Conservation (phyloP, 2,888 invertebrate species). For the Argyra leucocephala region DNA sequence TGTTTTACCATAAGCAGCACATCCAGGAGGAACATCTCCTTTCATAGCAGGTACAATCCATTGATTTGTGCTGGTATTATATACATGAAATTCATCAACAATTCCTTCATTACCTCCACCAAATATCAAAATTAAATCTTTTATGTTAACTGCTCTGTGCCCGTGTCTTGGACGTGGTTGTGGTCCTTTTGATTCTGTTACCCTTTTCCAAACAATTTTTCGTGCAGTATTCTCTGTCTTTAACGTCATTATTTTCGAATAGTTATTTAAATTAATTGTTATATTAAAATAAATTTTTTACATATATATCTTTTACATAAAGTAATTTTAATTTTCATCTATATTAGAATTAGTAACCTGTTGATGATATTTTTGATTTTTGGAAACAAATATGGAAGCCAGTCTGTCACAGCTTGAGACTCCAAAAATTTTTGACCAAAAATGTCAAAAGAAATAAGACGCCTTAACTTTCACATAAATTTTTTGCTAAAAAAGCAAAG, state of each 20-base stretch:
- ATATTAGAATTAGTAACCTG: not conserved
- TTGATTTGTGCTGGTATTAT: constrained; percentile 90
- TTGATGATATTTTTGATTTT: not conserved
- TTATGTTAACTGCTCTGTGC: constrained; percentile 91
- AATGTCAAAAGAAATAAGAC: not conserved
- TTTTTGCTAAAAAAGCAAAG: too few relatives aligned
- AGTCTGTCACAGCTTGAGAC: not conserved
- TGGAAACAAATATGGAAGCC: constrained; percentile 6
- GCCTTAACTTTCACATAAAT: not conserved
- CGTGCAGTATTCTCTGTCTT: not conserved
- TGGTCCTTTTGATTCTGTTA: constrained; percentile 9
- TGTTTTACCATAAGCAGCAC: constrained; percentile 76
- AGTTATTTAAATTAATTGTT: not conserved
- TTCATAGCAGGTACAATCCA: constrained; percentile 93
- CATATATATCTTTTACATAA: not conserved
- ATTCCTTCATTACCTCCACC: constrained; percentile 98
- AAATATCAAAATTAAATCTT: constrained; percentile 95
- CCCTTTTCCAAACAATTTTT: constrained; percentile 6
- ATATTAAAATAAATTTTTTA: not conserved
- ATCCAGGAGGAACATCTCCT: constrained; percentile 92
- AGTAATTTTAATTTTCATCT: too few relatives aligned
- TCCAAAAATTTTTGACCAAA: not conserved
- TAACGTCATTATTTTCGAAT: constrained; percentile 6
- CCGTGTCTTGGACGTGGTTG: constrained; percentile 87
- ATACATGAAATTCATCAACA: constrained; percentile 95